Conservation (phyloP, 2,888 invertebrate species). For the Dorcus hopei region DNA sequence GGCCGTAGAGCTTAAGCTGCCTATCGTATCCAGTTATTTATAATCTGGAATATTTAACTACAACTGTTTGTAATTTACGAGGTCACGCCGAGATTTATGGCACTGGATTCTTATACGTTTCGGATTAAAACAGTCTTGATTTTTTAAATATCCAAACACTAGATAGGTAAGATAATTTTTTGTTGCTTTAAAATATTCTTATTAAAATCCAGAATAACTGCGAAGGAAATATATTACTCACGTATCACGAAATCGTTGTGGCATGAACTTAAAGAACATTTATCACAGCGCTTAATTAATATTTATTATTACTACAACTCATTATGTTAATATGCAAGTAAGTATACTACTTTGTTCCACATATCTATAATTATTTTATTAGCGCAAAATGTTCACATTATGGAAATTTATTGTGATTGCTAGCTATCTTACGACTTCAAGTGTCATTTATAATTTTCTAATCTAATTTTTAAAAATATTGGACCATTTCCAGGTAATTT, state of each 20-base stretch:
- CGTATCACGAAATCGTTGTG: conserved; percentile 11
- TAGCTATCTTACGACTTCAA: too few relatives aligned
- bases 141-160: conserved; percentile 5
- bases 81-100: conserved; percentile 52
- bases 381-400: too few relatives aligned
- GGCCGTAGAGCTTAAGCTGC: conserved; percentile 35
- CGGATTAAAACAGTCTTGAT: conserved; percentile 46
- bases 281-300: conserved; percentile 12
- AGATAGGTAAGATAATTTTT: conserved; percentile 2
- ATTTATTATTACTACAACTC: conserved; percentile 12
- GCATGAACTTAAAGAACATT: conserved; percentile 7
- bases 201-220: background rate
- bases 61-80: conserved; percentile 54
- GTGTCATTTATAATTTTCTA: too few relatives aligned
- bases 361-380: conserved; percentile 2
- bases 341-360: background rate
- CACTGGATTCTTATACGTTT: conserved; percentile 50
- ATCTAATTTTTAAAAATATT: too few relatives aligned
- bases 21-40: conserved; percentile 51
- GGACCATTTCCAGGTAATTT: too few relatives aligned
- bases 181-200: background rate
- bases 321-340: conserved; percentile 9
- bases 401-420: too few relatives aligned
- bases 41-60: conserved; percentile 53
- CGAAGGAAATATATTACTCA: background rate